Base-by-base conservation (phyloP, 2,888 invertebrate genomes). In the Quadroppia sp. region DNA sequence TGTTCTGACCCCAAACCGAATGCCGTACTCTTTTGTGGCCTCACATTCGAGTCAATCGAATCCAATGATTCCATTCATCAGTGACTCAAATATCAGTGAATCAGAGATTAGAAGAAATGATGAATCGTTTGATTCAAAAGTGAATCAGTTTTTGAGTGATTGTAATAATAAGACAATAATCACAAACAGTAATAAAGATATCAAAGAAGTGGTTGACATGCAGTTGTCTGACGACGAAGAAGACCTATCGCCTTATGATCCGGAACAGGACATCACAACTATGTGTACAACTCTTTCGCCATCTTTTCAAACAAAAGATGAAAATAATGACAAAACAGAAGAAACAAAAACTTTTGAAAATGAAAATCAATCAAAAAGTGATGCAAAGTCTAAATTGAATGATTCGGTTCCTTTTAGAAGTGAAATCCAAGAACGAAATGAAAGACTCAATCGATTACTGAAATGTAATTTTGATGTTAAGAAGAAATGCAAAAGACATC, bases 361-460 rank as follows among this genome's bases (percentile, higher is more conserved):
- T 53, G 1, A 13, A 11, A 30, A 59, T 20, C 25, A 59, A 53
- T 15, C 11, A 45, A 45, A 36, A 45, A 45, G 15, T 45, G 45
- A 2, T 11, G 6, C 15, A 2, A 45, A 45, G 15, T 17, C 45
- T 15, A 2, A 45, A 45, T 17, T 2, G 15, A 45, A 11, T 20
- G 1, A 36, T 17, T 15, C 45, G 30, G 30, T 9, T 30, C 28
- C 7, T 50, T 17, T 15, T 2, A 36, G 30, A 40, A 36, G 9
- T 40, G 56, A 56, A 64, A 64, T 4, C 23, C 13, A 69, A n/a
- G 42, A 28, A 1, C 13, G 36, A 69, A 42, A 45, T 4, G 23
- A 69, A 69, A 42, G 69, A 69, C 69, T 69, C 17, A 42, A 69
- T n/a, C 69, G 69, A 36, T 45, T 69, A 11, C 15, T 69, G 6